Conservation (phyloP, 2,888 invertebrate species). For the Cenopis cana region DNA sequence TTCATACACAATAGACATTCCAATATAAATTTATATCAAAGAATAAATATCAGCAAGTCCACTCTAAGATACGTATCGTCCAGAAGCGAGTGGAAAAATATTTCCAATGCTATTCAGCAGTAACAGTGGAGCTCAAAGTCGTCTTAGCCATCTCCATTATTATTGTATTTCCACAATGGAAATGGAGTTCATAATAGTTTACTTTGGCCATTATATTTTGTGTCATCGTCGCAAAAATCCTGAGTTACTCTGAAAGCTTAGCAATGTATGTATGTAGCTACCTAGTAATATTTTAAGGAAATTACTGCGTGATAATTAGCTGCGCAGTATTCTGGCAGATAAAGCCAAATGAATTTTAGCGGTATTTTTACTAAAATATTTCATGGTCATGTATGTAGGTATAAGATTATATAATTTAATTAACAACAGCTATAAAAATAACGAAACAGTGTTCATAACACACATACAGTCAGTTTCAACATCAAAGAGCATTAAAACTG, state of each 20-base stretch:
- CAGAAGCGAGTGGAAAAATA: conserved; percentile 51
- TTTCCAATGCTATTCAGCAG: conserved; percentile 43
- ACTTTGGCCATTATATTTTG: conserved; percentile 33
- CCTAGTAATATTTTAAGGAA: no score
- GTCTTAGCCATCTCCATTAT: conserved; percentile 38
- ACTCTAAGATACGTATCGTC: conserved; percentile 51
- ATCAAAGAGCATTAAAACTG: conserved; percentile 18
- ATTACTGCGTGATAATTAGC: neutral
- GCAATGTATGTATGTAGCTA: neutral
- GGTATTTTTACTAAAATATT: no score
- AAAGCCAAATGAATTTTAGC: no score
- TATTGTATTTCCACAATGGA: conserved; percentile 43
- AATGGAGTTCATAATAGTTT: conserved; percentile 36
- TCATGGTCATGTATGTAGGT: no score
- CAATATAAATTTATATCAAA: conserved; percentile 57
- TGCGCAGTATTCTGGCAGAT: no score
- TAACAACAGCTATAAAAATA: neutral
- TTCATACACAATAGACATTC: conserved; percentile 56
- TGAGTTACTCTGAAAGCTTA: conserved; percentile 1
- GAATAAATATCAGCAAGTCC: conserved; percentile 47
- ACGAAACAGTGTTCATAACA: conserved; percentile 25
- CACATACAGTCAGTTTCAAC: conserved; percentile 25
- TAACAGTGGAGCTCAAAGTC: conserved; percentile 14
- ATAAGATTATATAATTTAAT: no score
- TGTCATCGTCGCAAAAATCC: conserved; percentile 18